These are phyloP conservation scores for Lepus europaeus DNA, from an alignment of 2,113 vertebrate species.

Conservation along the genomic window DNA sequence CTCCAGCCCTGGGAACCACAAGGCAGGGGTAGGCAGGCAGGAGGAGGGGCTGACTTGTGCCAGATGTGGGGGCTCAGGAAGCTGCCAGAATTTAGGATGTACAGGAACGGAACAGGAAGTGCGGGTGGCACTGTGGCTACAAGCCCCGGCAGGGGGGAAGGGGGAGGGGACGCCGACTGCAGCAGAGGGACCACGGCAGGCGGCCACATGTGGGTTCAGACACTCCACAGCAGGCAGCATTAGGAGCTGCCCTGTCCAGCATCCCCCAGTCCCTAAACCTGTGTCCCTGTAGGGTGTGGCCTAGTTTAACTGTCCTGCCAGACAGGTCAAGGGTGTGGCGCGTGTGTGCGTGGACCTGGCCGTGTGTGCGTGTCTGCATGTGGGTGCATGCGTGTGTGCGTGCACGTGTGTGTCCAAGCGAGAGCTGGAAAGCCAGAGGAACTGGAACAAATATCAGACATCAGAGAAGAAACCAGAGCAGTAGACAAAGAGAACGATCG, in stretches of 20 bases:
- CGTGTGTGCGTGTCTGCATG: neutral
- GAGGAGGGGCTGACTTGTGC: constrained; percentile 60
- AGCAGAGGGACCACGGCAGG: neutral
- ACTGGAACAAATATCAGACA: too few relatives aligned
- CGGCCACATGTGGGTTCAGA: neutral
- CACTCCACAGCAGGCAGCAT: neutral
- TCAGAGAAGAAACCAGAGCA: neutral
- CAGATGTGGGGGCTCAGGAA: constrained; percentile 76
- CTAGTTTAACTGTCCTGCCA: constrained; percentile 59
- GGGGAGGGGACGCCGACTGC: neutral
- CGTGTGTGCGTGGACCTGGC: neutral
- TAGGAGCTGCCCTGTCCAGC: constrained; percentile 31
- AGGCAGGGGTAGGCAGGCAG: constrained; percentile 57
- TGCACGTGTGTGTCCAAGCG: neutral
- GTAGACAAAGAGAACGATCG: neutral
- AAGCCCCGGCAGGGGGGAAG: neutral
- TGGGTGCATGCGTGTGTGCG: too few relatives aligned
- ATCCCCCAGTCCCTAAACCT: constrained; percentile 45
- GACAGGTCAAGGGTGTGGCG: neutral
- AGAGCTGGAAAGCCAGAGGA: neutral
- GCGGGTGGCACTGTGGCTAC: neutral
- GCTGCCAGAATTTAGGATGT: constrained; percentile 36
- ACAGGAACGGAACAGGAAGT: neutral
- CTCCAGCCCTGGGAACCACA: constrained; percentile 77
- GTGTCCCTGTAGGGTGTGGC: constrained; percentile 60